These are phyloP conservation scores for Thera britannica DNA, from an alignment of 2,888 invertebrate species.

Conservation along the genomic window DNA sequence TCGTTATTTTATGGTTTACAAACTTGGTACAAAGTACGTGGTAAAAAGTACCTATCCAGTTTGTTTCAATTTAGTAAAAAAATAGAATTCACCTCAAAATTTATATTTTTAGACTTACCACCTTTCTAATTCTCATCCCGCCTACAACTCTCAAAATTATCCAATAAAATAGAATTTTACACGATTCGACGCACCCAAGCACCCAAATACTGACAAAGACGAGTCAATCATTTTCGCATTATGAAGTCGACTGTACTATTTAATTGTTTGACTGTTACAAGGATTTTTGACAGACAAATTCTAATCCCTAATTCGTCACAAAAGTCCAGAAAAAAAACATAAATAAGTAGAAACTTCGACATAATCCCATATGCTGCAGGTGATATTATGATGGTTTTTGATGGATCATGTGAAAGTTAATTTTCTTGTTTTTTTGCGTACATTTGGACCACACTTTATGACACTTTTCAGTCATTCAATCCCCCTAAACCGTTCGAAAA, in stretches of 20 bases:
- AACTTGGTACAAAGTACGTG: no score
- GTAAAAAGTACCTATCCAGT: no score
- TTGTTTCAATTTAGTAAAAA: not conserved
- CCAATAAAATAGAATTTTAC: conserved; percentile 70
- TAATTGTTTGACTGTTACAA: conserved; percentile 32
- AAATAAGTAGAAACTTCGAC: no score
- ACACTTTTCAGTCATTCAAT: no score
- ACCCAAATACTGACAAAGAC: conserved; percentile 51
- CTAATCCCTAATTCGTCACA: conserved; percentile 50
- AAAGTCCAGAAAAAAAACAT: not conserved
- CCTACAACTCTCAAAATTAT: conserved; percentile 65
- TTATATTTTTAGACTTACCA: conserved; percentile 6
- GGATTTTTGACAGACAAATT: conserved; percentile 54
- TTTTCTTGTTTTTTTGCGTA: no score
- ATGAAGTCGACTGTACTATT: conserved; percentile 53
- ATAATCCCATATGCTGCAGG: no score
- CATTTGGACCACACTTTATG: no score
- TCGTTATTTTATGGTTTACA: no score
- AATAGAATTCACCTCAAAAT: not conserved
- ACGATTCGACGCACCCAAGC: conserved; percentile 53
- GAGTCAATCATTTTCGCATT: conserved; percentile 73
- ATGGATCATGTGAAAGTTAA: no score
- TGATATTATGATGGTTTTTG: no score
- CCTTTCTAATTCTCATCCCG: conserved; percentile 41
- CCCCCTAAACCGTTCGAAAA: no score